A percentile compares a stretch with the other conserved stretches of the same genome.
phyloP scores from a whole-genome alignment of 2,113 vertebrate species.

The Cheilinus undulatus region DNA sequence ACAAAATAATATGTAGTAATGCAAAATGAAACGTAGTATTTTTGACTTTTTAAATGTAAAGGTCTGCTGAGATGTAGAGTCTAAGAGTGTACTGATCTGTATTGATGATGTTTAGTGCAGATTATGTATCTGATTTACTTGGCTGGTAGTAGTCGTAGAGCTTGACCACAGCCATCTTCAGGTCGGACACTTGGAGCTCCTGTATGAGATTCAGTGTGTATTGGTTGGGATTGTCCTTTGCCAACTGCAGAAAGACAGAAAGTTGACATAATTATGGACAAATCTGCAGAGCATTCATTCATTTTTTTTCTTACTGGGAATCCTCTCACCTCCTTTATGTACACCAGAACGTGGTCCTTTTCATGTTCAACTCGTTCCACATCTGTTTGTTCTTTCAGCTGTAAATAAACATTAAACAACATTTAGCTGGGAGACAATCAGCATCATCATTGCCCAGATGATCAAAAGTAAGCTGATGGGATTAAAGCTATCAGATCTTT shows the following conservation, averaged over 20 bases:
- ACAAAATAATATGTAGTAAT: too few species aligned
- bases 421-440: not conserved
- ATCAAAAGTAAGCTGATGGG: not conserved
- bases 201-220: conserved; percentile 76
- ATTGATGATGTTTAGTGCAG: not conserved
- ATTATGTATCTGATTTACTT: conserved; percentile 78
- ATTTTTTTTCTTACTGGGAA: not conserved
- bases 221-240: conserved; percentile 11
- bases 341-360: conserved; percentile 67
- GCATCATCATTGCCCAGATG: not conserved
- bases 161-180: conserved; percentile 85
- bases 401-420: conserved; percentile 8
- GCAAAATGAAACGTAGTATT: too few species aligned
- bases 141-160: conserved; percentile 91
- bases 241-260: conserved; percentile 68
- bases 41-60: too few species aligned
- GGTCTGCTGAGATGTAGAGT: too few species aligned
- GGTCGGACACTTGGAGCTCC: conserved; percentile 78
- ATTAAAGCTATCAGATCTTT: too few species aligned
- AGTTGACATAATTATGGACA: not conserved
- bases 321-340: conserved; percentile 70
- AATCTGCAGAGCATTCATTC: not conserved
- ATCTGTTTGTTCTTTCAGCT: conserved; percentile 43
- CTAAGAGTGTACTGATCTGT: too few species aligned
- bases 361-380: conserved; percentile 73